Conservation (phyloP, 2,113 vertebrate genomes). For the Fregetta grallaria region DNA sequence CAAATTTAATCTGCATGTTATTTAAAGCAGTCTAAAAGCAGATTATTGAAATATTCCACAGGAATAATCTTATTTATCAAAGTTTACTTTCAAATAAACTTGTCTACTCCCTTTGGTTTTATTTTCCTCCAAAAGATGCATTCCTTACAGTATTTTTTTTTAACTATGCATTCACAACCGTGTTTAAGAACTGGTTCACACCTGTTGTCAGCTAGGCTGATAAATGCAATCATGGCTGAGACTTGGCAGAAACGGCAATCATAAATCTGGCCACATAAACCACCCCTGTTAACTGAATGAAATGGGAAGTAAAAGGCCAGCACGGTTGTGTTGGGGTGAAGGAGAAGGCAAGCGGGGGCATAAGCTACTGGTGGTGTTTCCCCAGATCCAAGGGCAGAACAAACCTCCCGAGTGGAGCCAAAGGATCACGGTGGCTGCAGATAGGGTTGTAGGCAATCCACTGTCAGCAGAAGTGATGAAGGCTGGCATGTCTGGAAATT, state of each 20-base stretch:
- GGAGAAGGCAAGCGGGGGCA: background rate
- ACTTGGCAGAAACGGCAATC: background rate
- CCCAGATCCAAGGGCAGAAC: background rate
- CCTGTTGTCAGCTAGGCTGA: background rate
- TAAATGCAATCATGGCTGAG: background rate
- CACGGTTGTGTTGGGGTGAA: background rate
- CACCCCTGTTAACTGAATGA: fast-evolving
- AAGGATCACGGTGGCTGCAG: background rate
- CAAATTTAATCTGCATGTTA: background rate
- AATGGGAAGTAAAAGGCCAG: background rate
- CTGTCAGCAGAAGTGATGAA: background rate
- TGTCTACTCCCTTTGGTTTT: background rate
- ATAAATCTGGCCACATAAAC: background rate
- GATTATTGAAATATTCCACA: background rate
- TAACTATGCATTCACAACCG: background rate
- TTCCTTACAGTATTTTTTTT: background rate
- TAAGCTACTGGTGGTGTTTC: background rate
- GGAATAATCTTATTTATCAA: background rate
- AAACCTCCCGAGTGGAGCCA: background rate
- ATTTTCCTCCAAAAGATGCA: background rate
- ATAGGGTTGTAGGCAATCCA: background rate
- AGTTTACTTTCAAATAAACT: background rate
- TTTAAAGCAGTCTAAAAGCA: background rate
- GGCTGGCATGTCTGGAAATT: background rate
- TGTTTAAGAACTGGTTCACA: background rate